Conservation (phyloP, 2,888 invertebrate species). For the Micoletzkya japonica region DNA sequence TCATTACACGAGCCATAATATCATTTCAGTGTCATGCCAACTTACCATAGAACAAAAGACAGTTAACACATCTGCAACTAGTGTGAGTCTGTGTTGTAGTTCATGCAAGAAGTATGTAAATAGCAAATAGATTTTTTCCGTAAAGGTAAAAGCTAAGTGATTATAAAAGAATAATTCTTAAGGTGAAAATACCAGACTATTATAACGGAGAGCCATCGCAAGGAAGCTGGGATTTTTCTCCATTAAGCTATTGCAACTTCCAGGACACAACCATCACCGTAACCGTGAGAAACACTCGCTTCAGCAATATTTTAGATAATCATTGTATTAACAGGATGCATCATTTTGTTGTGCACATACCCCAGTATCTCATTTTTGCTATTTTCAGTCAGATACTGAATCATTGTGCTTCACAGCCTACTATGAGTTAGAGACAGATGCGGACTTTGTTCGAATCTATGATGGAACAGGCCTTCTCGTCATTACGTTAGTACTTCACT, state of each 20-base stretch:
- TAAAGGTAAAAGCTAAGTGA: not conserved
- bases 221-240: not conserved
- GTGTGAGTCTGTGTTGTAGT: not conserved
- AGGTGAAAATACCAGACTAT: constrained; percentile 1
- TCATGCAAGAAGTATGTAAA: not conserved
- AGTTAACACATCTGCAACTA: not conserved
- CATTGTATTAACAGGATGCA: no score
- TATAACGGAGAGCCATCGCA: not conserved
- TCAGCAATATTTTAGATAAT: no score
- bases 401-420: constrained; percentile 5
- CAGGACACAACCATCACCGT: constrained; percentile 1
- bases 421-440: constrained; percentile 12
- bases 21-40: no score
- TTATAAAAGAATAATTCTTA: not conserved
- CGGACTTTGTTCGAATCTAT: constrained; percentile 18
- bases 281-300: no score
- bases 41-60: no score
- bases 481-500: not conserved
- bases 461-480: not conserved
- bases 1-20: no score
- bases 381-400: no score
- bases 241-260: constrained; percentile 20
- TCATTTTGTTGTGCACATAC: no score
- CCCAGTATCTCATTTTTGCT: no score
- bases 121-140: no score